phyloP scores from a whole-genome alignment of 2,113 vertebrate species.

The Amblyopsis rosae region DNA sequence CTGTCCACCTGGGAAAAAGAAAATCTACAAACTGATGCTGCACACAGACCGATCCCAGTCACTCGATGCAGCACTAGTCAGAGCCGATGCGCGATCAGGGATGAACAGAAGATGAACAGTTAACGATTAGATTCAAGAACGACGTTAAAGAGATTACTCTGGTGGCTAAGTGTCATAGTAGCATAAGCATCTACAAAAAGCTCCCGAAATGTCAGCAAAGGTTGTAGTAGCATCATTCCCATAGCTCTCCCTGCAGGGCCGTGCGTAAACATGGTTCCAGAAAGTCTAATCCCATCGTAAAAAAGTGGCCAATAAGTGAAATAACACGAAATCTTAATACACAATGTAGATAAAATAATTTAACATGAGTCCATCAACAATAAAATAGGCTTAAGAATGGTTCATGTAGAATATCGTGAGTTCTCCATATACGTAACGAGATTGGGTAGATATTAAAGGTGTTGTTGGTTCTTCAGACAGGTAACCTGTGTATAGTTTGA shows the following conservation, averaged over 20 bases:
- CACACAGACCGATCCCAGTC: not conserved
- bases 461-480: no score
- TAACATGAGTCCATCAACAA: not conserved
- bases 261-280: conserved; percentile 28
- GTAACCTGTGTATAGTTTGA: no score
- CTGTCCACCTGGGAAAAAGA: conserved; percentile 1
- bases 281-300: not conserved
- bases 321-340: conserved; percentile 3
- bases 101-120: no score
- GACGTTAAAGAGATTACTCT: not conserved
- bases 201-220: not conserved
- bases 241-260: not conserved
- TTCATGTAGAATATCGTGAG: not conserved
- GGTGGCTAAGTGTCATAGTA: no score
- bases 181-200: no score
- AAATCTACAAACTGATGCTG: not conserved
- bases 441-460: no score
- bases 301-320: conserved; percentile 5
- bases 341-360: not conserved
- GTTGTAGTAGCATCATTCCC: not conserved
- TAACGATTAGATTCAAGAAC: not conserved
- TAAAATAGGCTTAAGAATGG: not conserved
- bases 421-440: no score
- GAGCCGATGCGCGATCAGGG: no score
- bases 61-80: not conserved